Evolutionary conservation across 2,888 invertebrate genomes (phyloP), one percentile per base, ranked within the genome.

Genomic region (Coenonympha arcania): DNA sequence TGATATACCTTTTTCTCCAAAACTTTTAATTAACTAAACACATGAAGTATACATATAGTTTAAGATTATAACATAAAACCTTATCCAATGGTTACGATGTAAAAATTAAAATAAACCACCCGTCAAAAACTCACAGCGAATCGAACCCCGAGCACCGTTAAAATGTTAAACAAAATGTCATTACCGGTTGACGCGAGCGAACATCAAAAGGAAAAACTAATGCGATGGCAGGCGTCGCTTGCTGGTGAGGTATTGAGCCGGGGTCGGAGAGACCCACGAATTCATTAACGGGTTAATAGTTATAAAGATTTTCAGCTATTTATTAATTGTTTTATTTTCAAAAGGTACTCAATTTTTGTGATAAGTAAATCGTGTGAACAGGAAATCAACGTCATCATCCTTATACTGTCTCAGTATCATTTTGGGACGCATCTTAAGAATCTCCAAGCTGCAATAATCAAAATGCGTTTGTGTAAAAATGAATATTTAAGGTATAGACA

Each of bases 141-240:
- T 47, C 20, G 39, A 44, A 43, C 19, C 11, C 8, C 11, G 34
- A 11, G 60, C 63, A 66, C 63, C 59, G 62, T 71, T 71, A 66
- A 68, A 72, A 69, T 71, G 68, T 42, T 64, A 74, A 74, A 76
- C 74, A 75, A 76, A 79, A 76, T 76, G 73, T 73, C 71, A 76
- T 73, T 72, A 71, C 72, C 72, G 68, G 71, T 60, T 72, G 73
- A 73, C 75, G 75, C 30, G 42, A 31, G 64, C 68, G 72, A 68
- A 85, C 79, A 75, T 83, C 83, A 82, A 84, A 84, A 79, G 79
- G 79, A 80, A 81, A 81, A 79, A 73, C 70, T 79, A 81, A 82
- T 81, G 79, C 77, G 68, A 64, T 69, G 69, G 72, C 76, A 76
- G 19, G 11, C 19, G 20, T 19, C 76, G 76, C 76, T 79, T 80